Percentiles rank a stretch among this genome's conserved stretches.
These are phyloP conservation scores for Tetheella fluctuosa DNA, from an alignment of 2,888 invertebrate genomes.

Conservation along the genomic window DNA sequence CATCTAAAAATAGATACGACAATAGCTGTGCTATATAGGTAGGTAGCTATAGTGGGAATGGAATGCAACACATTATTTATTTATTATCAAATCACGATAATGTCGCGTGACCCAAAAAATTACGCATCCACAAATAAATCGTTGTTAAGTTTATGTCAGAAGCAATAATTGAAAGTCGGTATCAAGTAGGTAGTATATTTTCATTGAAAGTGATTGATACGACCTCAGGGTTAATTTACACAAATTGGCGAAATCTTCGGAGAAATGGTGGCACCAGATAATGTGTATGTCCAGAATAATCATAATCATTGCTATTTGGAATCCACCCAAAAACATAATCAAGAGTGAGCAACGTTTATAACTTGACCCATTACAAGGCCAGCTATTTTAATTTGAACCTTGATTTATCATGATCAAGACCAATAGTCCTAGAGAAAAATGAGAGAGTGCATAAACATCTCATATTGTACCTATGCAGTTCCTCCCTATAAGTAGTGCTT, in stretches of 20 bases:
- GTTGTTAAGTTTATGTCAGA: conserved; percentile 10
- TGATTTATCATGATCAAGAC: not conserved
- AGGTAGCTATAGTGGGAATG: not conserved
- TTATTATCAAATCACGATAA: conserved; percentile 10
- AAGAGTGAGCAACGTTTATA: conserved; percentile 14
- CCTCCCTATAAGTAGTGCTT: no score
- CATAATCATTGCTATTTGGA: conserved; percentile 36
- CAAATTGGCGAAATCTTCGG: not conserved
- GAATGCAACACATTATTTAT: not conserved
- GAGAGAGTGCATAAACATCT: no score
- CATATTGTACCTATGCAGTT: no score
- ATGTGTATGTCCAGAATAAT: conserved; percentile 24
- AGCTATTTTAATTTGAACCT: conserved; percentile 23
- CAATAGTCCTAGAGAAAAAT: not conserved
- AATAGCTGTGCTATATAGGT: not conserved
- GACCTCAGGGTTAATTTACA: not conserved
- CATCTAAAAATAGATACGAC: not conserved
- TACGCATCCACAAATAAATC: conserved; percentile 10
- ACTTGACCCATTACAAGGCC: conserved; percentile 31
- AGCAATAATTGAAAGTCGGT: conserved; percentile 19
- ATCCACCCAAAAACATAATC: conserved; percentile 40
- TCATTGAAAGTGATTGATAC: conserved; percentile 32
- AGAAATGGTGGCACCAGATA: conserved; percentile 9
- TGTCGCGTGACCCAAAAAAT: conserved; percentile 5
- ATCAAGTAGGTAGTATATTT: conserved; percentile 20